phyloP scores from a whole-genome alignment of 2,888 invertebrate species.

The Coleophora deauratella region DNA sequence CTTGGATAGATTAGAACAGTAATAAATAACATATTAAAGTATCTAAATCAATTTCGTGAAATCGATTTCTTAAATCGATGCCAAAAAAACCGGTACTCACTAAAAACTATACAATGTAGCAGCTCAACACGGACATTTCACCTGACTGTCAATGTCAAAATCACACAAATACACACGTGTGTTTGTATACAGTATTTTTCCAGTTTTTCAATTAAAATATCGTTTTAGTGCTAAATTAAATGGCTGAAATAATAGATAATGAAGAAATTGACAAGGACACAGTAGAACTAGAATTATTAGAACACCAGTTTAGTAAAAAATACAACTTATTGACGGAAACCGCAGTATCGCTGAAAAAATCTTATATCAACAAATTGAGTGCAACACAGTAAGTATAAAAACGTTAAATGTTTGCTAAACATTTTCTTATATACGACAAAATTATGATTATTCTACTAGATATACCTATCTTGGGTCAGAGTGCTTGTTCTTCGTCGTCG shows the following conservation, averaged over 20 bases:
- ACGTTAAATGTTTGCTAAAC: too few relatives aligned
- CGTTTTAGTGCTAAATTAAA: slow-evolving; percentile 13
- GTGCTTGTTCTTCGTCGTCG: too few relatives aligned
- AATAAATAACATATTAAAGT: too few relatives aligned
- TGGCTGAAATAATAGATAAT: slow-evolving; percentile 55
- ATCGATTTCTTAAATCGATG: too few relatives aligned
- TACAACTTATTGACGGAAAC: slow-evolving; percentile 61
- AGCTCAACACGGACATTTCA: neutral
- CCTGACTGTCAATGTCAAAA: slow-evolving; percentile 3
- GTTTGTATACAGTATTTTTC: too few relatives aligned
- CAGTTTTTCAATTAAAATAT: neutral
- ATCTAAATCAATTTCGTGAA: too few relatives aligned
- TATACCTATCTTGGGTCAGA: too few relatives aligned
- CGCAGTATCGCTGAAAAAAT: slow-evolving; percentile 64
- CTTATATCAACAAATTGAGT: slow-evolving; percentile 72
- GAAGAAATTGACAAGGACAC: slow-evolving; percentile 53
- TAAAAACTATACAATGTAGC: neutral
- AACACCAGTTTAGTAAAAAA: slow-evolving; percentile 43
- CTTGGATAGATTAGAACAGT: too few relatives aligned
- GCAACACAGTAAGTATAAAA: slow-evolving; percentile 3
- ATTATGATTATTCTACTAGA: too few relatives aligned
- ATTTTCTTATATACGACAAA: too few relatives aligned
- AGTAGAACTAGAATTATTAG: slow-evolving; percentile 34
- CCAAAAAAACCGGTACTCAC: too few relatives aligned
- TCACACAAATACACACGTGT: neutral